phyloP scores from a whole-genome alignment of 2,113 vertebrate species.

The Ictalurus punctatus region DNA sequence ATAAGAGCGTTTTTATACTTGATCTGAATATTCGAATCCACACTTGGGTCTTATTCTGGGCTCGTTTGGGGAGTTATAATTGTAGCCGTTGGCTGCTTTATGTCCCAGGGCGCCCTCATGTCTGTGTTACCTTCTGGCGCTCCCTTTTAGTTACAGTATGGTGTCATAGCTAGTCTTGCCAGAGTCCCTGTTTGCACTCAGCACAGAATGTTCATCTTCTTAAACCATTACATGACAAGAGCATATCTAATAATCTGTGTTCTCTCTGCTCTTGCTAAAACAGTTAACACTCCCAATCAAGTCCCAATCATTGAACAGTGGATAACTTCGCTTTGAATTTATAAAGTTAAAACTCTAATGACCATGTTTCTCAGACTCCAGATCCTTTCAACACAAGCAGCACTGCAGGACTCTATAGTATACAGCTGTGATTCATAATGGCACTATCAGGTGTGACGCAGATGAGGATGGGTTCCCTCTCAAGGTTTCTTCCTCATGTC shows the following conservation, averaged over 20 bases:
- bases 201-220: too few relatives aligned
- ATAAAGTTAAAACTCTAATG: neutral
- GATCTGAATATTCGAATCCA: neutral
- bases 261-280: too few relatives aligned
- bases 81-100: neutral
- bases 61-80: neutral
- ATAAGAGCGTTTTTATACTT: neutral
- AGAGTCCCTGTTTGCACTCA: too few relatives aligned
- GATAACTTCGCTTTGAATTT: neutral
- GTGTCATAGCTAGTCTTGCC: too few relatives aligned
- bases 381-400: neutral
- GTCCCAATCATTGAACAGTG: neutral
- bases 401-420: too few relatives aligned
- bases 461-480: neutral
- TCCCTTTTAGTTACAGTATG: too few relatives aligned
- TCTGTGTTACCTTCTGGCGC: too few relatives aligned
- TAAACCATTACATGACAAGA: too few relatives aligned
- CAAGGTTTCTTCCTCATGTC: neutral
- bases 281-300: neutral
- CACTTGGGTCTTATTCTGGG: neutral
- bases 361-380: neutral
- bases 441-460: neutral
- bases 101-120: neutral
- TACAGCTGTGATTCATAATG: too few relatives aligned
- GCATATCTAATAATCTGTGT: too few relatives aligned